phyloP scores from a whole-genome alignment of 2,797 vertebrate species.

The Myoxocephalus aenaeus region DNA sequence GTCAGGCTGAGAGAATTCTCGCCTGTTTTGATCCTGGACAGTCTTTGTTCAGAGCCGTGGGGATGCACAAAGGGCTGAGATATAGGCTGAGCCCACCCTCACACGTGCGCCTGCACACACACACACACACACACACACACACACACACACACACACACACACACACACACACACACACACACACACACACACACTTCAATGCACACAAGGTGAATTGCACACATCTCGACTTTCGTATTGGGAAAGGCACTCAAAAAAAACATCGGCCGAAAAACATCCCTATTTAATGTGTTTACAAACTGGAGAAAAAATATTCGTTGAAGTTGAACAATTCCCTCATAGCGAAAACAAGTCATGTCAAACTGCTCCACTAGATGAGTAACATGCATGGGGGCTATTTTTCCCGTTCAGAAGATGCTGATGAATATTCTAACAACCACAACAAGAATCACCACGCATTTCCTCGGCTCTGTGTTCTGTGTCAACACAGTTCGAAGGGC shows the following conservation, averaged over 20 bases:
- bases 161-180: slow-evolving; percentile 20
- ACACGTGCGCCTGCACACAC: slow-evolving; percentile 5
- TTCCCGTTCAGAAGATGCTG: slow-evolving; percentile 66
- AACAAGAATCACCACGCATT: slow-evolving; percentile 65
- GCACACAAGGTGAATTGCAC: slow-evolving; percentile 4
- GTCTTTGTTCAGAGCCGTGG: slow-evolving; percentile 50
- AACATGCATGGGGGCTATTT: slow-evolving; percentile 73
- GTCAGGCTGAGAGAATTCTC: slow-evolving; percentile 45
- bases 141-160: slow-evolving; percentile 10
- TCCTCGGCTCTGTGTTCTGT: slow-evolving; percentile 64
- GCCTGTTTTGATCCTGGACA: slow-evolving; percentile 35
- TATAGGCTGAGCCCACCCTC: slow-evolving; percentile 24
- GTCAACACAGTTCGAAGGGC: slow-evolving; percentile 68
- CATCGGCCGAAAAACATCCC: slow-evolving; percentile 36
- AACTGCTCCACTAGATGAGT: slow-evolving; percentile 62
- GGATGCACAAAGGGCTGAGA: slow-evolving; percentile 36
- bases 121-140: slow-evolving; percentile 18
- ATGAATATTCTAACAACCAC: slow-evolving; percentile 78
- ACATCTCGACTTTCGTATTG: slow-evolving; percentile 15
- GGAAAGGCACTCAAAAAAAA: slow-evolving; percentile 31
- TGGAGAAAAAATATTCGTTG: slow-evolving; percentile 52
- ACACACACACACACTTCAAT: background rate
- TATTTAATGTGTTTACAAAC: slow-evolving; percentile 63
- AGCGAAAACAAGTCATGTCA: slow-evolving; percentile 62
- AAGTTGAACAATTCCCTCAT: slow-evolving; percentile 63